Base-by-base conservation (phyloP, 1,140 invertebrate species). In the Cydia amplana region DNA sequence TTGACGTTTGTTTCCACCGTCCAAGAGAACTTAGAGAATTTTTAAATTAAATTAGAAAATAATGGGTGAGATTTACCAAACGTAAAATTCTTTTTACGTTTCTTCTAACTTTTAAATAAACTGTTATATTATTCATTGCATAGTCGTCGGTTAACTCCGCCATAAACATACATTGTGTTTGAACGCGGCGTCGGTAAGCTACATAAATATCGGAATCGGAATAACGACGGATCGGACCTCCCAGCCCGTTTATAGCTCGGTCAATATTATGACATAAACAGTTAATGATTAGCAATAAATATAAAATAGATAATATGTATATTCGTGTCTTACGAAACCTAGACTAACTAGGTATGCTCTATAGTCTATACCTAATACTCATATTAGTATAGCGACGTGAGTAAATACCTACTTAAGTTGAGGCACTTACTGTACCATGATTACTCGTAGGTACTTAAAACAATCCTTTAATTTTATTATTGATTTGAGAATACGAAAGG, bases 121-220 rank as follows among this genome's bases (percentile, higher is more conserved):
- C 9, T 23, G 18, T 23, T 10, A 23, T 23, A 60, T 60, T 23
- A 12, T 23, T 23, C 55, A 60, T 60, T 60, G 55, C 55, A 60
- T 25, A 60, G 73, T 25, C 75, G 18, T 43, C 25, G 49, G 75
- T 76, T 77, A 77, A 79, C 78, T 74, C 14, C 73, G 60, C 74
- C 73, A 75, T 80, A 84, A 83, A 84, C 78, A 82, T 76, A 81
- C 78, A 81, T 80, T 81, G 60, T 74, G 77, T 78, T 79, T 72
- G 51, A 74, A 79, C 65, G 20, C 40, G 40, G 60, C 64, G 49
- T 70, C 79, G 77, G 65, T 70, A 65, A 65, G 28, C 64, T 65
- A 70, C 65, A 70, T 70, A 73, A 73, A 73, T 49, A 80, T 76
- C 55, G 76, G 70, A 78, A 75, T 77, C 75, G 76, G 75, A 74